Conservation (phyloP, 1,140 invertebrate genomes). For the Pollicipes pollicipes region DNA sequence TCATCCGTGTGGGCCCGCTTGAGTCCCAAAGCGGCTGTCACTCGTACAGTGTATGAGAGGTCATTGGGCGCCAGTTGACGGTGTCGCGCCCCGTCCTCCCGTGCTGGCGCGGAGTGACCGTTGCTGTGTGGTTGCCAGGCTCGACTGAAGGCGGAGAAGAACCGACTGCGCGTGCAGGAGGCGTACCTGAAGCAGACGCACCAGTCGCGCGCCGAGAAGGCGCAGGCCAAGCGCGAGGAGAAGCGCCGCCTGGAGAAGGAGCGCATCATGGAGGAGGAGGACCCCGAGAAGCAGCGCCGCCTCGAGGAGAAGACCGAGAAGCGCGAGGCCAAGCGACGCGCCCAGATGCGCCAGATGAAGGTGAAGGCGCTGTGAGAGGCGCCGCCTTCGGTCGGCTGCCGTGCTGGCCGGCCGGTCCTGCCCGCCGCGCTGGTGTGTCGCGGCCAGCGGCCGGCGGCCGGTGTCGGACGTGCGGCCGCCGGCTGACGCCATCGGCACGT, state of each 20-base stretch:
- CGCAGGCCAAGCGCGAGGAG: conserved; percentile 62
- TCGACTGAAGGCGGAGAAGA: conserved; percentile 77
- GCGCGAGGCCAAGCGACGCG: conserved; percentile 39
- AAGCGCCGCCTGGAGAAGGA: conserved; percentile 83
- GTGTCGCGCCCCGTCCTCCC: too few species aligned
- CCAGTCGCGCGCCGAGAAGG: conserved; percentile 70
- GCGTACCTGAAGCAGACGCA: conserved; percentile 83
- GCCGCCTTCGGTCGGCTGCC: too few species aligned
- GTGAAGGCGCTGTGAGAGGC: not conserved
- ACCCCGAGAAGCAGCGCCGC: conserved; percentile 30
- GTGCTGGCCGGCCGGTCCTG: too few species aligned
- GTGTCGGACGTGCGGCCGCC: too few species aligned
- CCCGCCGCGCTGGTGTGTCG: too few species aligned
- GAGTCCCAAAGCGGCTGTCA: too few species aligned
- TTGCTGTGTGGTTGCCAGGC: conserved; percentile 33
- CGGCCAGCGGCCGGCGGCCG: too few species aligned
- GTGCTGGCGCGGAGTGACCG: too few species aligned
- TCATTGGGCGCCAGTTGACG: too few species aligned
- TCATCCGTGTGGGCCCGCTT: too few species aligned
- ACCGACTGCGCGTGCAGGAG: conserved; percentile 76
- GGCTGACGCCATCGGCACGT: too few species aligned
- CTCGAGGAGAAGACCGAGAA: conserved; percentile 32
- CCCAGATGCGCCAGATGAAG: not conserved
- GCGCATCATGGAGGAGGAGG: conserved; percentile 35
- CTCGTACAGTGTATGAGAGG: too few species aligned